Evolutionary conservation across 1,140 invertebrate species (phyloP).

Genomic region (Lepidurus couesii): DNA sequence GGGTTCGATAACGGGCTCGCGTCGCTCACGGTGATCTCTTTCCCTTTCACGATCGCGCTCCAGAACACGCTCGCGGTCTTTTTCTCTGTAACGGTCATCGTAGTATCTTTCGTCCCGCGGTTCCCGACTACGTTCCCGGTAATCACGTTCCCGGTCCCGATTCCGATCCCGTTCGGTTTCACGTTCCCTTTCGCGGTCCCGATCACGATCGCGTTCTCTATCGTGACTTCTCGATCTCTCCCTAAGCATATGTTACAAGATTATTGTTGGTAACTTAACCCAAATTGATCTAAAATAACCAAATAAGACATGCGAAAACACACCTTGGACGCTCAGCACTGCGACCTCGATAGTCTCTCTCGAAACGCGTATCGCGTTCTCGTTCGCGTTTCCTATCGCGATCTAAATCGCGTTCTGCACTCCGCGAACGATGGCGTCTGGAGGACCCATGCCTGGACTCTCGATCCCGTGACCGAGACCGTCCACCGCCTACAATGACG

Average conservation of each 20-base stretch:
- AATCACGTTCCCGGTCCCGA: slow-evolving; percentile 43
- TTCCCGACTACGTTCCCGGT: slow-evolving; percentile 28
- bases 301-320: slow-evolving; percentile 15
- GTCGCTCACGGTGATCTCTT: slow-evolving; percentile 22
- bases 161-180: slow-evolving; percentile 41
- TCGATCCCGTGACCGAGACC: slow-evolving; percentile 70
- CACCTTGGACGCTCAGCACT: slow-evolving; percentile 59
- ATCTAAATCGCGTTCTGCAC: slow-evolving; percentile 65
- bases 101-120: slow-evolving; percentile 26
- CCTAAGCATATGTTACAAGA: slow-evolving; percentile 44
- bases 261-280: slow-evolving; percentile 38
- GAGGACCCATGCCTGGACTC: slow-evolving; percentile 57
- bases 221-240: slow-evolving; percentile 45
- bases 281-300: background rate
- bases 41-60: slow-evolving; percentile 34
- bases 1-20: slow-evolving; percentile 13
- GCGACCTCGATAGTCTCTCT: slow-evolving; percentile 64
- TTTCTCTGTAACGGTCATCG: slow-evolving; percentile 33
- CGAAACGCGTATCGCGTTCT: slow-evolving; percentile 71
- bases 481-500: slow-evolving; percentile 46
- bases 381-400: slow-evolving; percentile 53
- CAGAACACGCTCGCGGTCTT: slow-evolving; percentile 30
- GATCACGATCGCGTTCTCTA: slow-evolving; percentile 45
- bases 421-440: slow-evolving; percentile 69
- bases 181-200: slow-evolving; percentile 45